Evolutionary conservation across 2,113 vertebrate species (phyloP).

Genomic region (Danionella cerebrum): DNA sequence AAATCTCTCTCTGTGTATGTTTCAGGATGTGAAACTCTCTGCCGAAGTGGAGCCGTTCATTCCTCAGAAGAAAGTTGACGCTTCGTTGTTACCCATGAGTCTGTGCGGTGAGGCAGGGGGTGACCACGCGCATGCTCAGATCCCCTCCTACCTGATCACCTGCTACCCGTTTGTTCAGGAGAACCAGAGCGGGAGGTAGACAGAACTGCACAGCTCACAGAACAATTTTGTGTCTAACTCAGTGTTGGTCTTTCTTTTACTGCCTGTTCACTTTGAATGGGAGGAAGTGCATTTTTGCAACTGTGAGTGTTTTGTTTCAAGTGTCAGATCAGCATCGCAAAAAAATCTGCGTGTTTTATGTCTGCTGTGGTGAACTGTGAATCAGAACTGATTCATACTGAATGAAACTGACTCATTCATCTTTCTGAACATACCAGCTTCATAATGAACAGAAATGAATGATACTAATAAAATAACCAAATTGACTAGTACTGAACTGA

Average conservation of each 20-base stretch:
- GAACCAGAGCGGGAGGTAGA: slow-evolving; percentile 91
- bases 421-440: no score
- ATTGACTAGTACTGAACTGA: no score
- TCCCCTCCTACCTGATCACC: slow-evolving; percentile 96
- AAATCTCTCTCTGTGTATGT: background rate
- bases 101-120: slow-evolving; percentile 74
- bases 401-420: no score
- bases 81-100: slow-evolving; percentile 83
- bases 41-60: slow-evolving; percentile 97
- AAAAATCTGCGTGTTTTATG: no score
- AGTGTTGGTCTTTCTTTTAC: slow-evolving; percentile 52
- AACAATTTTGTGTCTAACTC: slow-evolving; percentile 34
- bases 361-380: no score
- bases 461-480: no score
- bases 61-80: slow-evolving; percentile 94
- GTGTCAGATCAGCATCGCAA: background rate
- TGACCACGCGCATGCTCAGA: slow-evolving; percentile 82
- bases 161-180: slow-evolving; percentile 98
- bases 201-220: background rate
- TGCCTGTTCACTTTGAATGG: slow-evolving; percentile 61
- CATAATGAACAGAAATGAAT: no score
- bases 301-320: slow-evolving; percentile 45
- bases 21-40: slow-evolving; percentile 93
- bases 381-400: no score
- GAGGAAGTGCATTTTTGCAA: slow-evolving; percentile 58